A percentile compares a stretch with the other conserved stretches of the same genome.
phyloP scores from a whole-genome alignment of 2,888 invertebrate genomes.

The Empis stercorea region DNA sequence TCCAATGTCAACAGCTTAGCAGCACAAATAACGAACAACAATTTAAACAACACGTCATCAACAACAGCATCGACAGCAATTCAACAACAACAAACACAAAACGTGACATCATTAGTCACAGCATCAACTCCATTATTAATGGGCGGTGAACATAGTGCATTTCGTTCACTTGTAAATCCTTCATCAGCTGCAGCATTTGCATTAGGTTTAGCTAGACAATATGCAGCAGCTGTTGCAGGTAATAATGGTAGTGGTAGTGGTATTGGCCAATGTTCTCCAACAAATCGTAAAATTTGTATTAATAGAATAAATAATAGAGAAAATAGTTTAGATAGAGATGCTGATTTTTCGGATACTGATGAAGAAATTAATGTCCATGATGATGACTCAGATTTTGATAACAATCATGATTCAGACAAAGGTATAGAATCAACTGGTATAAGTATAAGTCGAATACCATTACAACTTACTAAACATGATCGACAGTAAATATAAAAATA shows the following conservation, averaged over 20 bases:
- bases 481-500: constrained; percentile 11
- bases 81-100: constrained; percentile 7
- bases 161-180: constrained; percentile 57
- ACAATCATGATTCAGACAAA: constrained; percentile 22
- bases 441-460: constrained; percentile 15
- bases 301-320: not conserved
- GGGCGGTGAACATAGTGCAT: constrained; percentile 86
- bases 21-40: constrained; percentile 22
- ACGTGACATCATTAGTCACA: constrained; percentile 31
- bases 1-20: no score
- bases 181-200: constrained; percentile 45
- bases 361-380: constrained; percentile 70
- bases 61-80: constrained; percentile 38
- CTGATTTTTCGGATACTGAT: constrained; percentile 12
- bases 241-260: constrained; percentile 7
- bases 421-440: not conserved
- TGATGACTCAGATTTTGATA: constrained; percentile 48
- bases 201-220: constrained; percentile 29
- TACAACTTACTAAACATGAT: constrained; percentile 36
- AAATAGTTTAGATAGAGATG: not conserved
- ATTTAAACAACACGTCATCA: no score
- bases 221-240: constrained; percentile 19
- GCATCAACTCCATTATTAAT: constrained; percentile 46
- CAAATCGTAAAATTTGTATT: not conserved
- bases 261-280: constrained; percentile 5